These are phyloP conservation scores for Hyalella azteca DNA, from an alignment of 2,888 invertebrate species.

Conservation along the genomic window DNA sequence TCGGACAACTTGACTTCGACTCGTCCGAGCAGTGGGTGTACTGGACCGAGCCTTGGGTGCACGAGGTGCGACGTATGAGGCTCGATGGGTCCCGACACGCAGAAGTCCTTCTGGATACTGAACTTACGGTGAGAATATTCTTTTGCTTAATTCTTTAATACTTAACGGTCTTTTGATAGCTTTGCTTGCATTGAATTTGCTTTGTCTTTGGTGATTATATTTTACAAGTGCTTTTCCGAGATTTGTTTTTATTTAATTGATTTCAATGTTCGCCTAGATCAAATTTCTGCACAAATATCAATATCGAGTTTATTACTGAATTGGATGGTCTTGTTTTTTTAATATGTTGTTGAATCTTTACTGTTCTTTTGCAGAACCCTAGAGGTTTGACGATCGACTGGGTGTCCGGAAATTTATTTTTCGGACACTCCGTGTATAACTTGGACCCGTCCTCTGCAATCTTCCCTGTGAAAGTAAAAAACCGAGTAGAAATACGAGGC, in stretches of 20 bases:
- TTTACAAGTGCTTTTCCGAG: no score
- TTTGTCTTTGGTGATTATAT: no score
- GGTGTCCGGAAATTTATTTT: slow-evolving; percentile 78
- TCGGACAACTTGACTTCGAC: slow-evolving; percentile 74
- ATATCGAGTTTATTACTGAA: no score
- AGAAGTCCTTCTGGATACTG: slow-evolving; percentile 70
- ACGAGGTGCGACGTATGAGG: slow-evolving; percentile 74
- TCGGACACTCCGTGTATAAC: slow-evolving; percentile 67
- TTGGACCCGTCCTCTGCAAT: not conserved
- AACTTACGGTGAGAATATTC: slow-evolving; percentile 7
- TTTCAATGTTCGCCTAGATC: no score
- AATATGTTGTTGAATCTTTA: no score
- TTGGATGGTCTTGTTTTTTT: no score
- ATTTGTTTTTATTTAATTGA: no score
- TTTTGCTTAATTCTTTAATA: no score
- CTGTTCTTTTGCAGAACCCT: slow-evolving; percentile 67
- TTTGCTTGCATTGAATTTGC: no score
- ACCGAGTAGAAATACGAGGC: not conserved
- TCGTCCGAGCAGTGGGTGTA: slow-evolving; percentile 79
- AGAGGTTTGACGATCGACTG: slow-evolving; percentile 82
- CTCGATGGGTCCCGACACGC: slow-evolving; percentile 73
- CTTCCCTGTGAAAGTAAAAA: not conserved
- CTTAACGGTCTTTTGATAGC: no score
- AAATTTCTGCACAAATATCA: no score
- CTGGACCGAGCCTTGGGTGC: slow-evolving; percentile 76